A percentile compares a stretch with the other conserved stretches of the same genome.
phyloP scores from a whole-genome alignment of 2,888 invertebrate species.

The Melitaea athalia region DNA sequence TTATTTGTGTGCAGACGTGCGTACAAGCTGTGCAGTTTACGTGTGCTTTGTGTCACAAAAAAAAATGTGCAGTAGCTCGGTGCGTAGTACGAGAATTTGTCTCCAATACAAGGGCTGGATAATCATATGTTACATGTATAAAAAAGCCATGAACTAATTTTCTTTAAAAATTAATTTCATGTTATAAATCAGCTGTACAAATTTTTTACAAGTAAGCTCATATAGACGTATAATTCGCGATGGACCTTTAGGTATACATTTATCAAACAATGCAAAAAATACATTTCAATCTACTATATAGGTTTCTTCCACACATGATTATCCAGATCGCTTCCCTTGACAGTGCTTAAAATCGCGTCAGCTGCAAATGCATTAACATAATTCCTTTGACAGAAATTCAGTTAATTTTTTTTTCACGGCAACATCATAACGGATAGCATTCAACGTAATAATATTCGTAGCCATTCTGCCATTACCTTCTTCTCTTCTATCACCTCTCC shows the following conservation, averaged over 20 bases:
- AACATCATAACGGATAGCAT: slow-evolving; percentile 78
- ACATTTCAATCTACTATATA: no score
- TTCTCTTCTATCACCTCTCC: slow-evolving; percentile 96
- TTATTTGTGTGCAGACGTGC: slow-evolving; percentile 78
- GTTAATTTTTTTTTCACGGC: slow-evolving; percentile 78
- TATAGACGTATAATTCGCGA: no score
- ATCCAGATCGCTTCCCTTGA: slow-evolving; percentile 57
- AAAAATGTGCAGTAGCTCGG: slow-evolving; percentile 73
- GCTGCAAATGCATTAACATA: slow-evolving; percentile 75
- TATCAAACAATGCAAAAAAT: no score
- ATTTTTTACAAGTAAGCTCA: not conserved
- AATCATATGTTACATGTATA: slow-evolving; percentile 55
- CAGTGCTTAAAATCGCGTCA: slow-evolving; percentile 67
- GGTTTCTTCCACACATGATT: slow-evolving; percentile 54
- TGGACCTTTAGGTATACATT: no score
- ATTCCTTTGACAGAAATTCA: slow-evolving; percentile 65
- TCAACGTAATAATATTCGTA: slow-evolving; percentile 70
- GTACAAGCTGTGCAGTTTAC: slow-evolving; percentile 79
- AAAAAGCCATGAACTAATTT: not conserved
- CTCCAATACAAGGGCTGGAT: slow-evolving; percentile 59
- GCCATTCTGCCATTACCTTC: slow-evolving; percentile 88
- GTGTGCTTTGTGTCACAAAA: slow-evolving; percentile 70
- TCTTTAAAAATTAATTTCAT: not conserved
- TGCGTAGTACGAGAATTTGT: slow-evolving; percentile 71
- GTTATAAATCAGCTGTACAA: not conserved